Evolutionary conservation across 2,797 vertebrate species (phyloP), one percentile per base, ranked within the genome.

Genomic region (Hafferia zeledoni): DNA sequence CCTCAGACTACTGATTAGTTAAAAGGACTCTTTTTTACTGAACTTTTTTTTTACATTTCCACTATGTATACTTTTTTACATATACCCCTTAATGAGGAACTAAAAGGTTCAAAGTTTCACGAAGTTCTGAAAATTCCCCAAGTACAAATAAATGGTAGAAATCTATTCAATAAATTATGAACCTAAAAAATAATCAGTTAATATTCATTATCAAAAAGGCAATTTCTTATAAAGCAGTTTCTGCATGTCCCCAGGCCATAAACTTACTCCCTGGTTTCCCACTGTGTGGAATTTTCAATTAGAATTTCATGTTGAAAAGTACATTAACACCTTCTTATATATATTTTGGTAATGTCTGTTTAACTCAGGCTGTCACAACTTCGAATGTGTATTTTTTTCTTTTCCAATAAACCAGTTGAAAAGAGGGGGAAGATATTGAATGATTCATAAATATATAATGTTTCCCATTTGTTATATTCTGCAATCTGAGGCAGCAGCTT

Each of bases 391-490:
- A 63, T 83, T 78, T 95, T 95, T 93, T 90, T 63, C 52, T 69
- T 84, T 81, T 72, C 39, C 55, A 94, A 89, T 96, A 97, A 94
- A 50, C 35, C 28, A 71, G 79, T 33, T 33, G 55, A 80, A 87
- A 84, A 94, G 35, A 3, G 3, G 5, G 24, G 37, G 30, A 49
- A 89, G 68, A 68, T 94, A 96, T 93, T 94, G 94, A 96, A 95
- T 72, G 15, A 57, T 93, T 95, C 90, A 97, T 97, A 97, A 97
- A 97, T 96, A 95, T 84, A 95, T 96, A 95, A 96, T 93, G 80
- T 68, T 94, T 91, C 81, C 74, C 76, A 95, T 97, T 97, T 96
- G 90, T 95, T 97, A 96, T 89, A 94, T 83, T 93, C 68, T 83
- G 72, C 87, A 97, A 87, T 97, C 89, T 96, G 93, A 95, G 74